phyloP scores from a whole-genome alignment of 2,113 vertebrate genomes.

The Sphyrna mokarran region DNA sequence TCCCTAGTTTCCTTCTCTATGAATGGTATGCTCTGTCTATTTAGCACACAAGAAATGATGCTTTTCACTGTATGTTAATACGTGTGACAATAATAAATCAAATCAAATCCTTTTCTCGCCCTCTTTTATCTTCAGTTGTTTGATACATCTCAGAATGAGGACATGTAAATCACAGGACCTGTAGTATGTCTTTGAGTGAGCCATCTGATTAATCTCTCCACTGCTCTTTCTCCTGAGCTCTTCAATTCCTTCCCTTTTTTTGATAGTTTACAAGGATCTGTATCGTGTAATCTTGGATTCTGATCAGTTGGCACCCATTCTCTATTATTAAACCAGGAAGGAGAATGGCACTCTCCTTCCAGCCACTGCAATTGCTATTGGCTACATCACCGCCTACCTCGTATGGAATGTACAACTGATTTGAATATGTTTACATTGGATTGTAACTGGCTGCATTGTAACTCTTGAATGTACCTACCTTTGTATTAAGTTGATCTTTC shows the following conservation, averaged over 20 bases:
- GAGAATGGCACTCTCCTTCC: not conserved
- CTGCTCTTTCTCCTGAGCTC: not conserved
- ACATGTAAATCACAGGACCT: too few relatives aligned
- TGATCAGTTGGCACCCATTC: not conserved
- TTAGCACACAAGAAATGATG: too few relatives aligned
- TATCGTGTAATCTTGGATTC: not conserved
- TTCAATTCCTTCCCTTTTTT: not conserved
- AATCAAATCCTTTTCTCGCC: too few relatives aligned
- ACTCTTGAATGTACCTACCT: not conserved
- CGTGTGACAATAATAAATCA: too few relatives aligned
- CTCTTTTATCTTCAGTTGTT: not conserved
- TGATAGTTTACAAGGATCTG: not conserved
- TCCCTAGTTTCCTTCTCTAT: too few relatives aligned
- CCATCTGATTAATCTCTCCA: not conserved
- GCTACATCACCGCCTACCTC: not conserved
- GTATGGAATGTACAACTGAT: not conserved
- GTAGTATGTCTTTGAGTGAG: not conserved
- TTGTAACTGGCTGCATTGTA: not conserved
- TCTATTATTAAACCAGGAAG: not conserved
- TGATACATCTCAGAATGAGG: not conserved
- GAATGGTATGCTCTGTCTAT: too few relatives aligned
- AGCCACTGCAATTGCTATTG: not conserved
- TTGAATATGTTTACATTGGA: not conserved
- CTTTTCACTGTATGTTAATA: too few relatives aligned
- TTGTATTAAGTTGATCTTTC: too few relatives aligned